Base-by-base conservation (phyloP, 1,140 invertebrate genomes). In the Gryon sp. region DNA sequence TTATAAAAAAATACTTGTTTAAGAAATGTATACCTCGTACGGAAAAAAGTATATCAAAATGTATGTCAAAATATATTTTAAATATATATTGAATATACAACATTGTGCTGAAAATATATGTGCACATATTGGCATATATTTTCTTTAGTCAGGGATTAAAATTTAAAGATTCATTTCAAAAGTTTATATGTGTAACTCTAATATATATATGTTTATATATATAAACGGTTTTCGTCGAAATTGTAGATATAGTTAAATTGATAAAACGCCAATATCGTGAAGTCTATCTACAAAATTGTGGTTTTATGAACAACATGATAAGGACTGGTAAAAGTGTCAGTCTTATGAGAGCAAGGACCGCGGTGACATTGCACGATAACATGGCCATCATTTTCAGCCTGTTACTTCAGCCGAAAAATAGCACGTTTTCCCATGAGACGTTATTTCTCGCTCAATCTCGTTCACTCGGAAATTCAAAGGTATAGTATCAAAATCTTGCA, bases 401-500 rank as follows among this genome's bases (percentile, higher is more conserved):
- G 65, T 69, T 84, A 66, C 74, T 81, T 77, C 79, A 82, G 32
- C 76, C 78, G 62, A 52, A 50, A 46, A 78, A 76, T 59, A 75
- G 74, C 32, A 52, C 68, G 24, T 78, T 80, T 41, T 53, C 60
- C 16, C 75, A 59, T 36, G 73, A 72, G 57, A 72, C 40, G 32
- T 59, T 69, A 78, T 53, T 66, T 73, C 41, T 72, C 72, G 46
- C 53, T 82, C 57, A 63, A 75, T 74, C 57, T 84, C 43, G 62
- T 81, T 63, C 79, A 66, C 63, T 30, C 70, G 30, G 68, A 82
- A 69, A 36, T 81, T 57, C 81, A 70, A 57, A 75, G 69, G 48
- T 76, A 63, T 26, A 78, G 81, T 50, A 76, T 84, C 46, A 80
- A 72, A 72, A 76, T 74, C 26, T 77, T 80, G 78, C 70, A 82